Evolutionary conservation across 2,113 vertebrate genomes (phyloP), one percentile per base, ranked within the genome.

Genomic region (Sporophila hypoxantha): DNA sequence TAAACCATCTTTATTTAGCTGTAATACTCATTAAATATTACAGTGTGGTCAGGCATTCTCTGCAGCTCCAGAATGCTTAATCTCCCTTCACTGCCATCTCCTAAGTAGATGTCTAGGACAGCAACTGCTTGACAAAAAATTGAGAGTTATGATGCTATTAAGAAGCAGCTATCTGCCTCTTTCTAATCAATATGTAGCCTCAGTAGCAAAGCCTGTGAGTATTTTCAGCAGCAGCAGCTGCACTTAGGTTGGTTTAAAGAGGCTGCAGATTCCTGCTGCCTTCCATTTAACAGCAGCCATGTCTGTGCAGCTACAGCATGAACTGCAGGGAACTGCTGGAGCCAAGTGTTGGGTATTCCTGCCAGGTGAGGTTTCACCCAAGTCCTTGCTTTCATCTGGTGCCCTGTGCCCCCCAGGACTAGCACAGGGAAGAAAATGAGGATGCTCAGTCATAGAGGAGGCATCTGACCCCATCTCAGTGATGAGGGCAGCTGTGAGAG

Each of bases 401-500:
- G 76, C 25, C 1, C 44, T 60, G 19, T 64, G 32, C 49, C 34
- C 27, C 1, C 18, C 46, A 41, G 53, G 7, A 8, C 17, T 37
- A 37, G 65, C 52, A 8, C 56, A 26, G 20, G 65, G 42, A n/a
- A 30, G 61, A 62, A 27, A 60, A 50, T 25, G 9, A 21, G 62
- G 49, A 2, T 9, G 11, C 9, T 17, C 13, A 27, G 62, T 13
- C 0, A 0, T 1, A 29, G 60, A 12, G 36, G 26, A 71, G 61
- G 5, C 0, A 0, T 23, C 32, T 80, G 77, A n/a, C 34, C 60
- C 10, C 0, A 39, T 3, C 25, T 53, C 10, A 3, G 41, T 4
- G 49, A 2, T 8, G 34, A 53, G 64, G 17, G 12, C 80, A 90
- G 71, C n/a, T 29, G 1, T 6, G 20, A 44, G 9, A 25, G 19